Conservation (phyloP, 2,113 vertebrate species). For the Pimephales promelas region DNA sequence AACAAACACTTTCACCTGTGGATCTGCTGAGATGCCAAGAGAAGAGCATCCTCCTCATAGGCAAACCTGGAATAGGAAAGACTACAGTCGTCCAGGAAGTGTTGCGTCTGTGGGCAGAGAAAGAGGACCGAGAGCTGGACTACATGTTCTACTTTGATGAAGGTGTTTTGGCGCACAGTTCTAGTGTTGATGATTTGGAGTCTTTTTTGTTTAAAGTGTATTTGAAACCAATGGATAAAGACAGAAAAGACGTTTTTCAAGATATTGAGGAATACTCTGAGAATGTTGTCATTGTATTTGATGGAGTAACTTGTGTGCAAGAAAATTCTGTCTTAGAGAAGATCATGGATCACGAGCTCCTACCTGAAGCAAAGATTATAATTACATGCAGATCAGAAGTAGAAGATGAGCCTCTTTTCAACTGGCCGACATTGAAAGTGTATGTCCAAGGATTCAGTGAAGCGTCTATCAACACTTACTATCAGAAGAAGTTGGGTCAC, state of each 20-base stretch:
- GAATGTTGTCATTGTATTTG: conserved; percentile 52
- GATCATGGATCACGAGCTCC: conserved; percentile 35
- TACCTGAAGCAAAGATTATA: conserved; percentile 54
- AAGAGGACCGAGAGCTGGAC: neutral
- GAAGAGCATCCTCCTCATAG: conserved; percentile 47
- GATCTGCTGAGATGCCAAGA: conserved; percentile 29
- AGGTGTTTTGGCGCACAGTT: neutral
- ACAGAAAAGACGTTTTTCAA: conserved; percentile 39
- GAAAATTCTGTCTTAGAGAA: neutral
- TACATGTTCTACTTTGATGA: conserved; percentile 60
- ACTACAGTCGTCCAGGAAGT: conserved; percentile 44
- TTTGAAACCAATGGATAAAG: conserved; percentile 7
- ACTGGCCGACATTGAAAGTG: conserved; percentile 29
- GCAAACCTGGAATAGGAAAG: conserved; percentile 61
- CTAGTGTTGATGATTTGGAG: conserved; percentile 12
- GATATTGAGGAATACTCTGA: conserved; percentile 52
- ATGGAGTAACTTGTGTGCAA: too few relatives aligned
- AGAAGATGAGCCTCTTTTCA: conserved; percentile 14
- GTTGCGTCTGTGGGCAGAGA: conserved; percentile 48
- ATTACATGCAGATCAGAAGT: conserved; percentile 52
- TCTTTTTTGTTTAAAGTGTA: conserved; percentile 48
- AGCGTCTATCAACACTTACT: conserved; percentile 38
- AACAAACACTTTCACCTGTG: neutral
- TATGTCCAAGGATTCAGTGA: conserved; percentile 54
- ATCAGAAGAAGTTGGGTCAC: conserved; percentile 22